phyloP scores from a whole-genome alignment of 2,113 vertebrate species.

The Gopherus flavomarginatus region DNA sequence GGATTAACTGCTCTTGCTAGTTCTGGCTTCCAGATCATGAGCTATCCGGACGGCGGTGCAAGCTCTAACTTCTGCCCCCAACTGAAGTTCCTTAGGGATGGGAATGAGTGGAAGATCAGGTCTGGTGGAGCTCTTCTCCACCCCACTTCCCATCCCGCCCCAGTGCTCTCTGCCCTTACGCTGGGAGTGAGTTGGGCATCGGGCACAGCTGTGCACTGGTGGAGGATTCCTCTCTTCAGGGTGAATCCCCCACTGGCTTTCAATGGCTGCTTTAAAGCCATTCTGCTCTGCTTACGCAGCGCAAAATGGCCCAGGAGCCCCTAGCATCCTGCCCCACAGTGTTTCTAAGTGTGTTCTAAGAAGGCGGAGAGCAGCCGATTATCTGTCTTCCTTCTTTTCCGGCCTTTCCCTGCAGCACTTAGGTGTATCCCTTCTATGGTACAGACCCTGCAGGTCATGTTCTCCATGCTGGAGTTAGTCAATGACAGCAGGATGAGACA shows the following conservation, averaged over 20 bases:
- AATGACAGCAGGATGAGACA: constrained; percentile 47
- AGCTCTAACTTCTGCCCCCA: too few relatives aligned
- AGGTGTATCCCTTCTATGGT: constrained; percentile 63
- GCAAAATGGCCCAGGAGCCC: background rate
- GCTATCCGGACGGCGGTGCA: too few relatives aligned
- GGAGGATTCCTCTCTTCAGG: too few relatives aligned
- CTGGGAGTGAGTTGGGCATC: background rate
- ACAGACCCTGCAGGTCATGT: constrained; percentile 60
- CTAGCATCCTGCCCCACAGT: background rate
- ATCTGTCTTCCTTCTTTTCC: background rate
- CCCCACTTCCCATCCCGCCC: background rate
- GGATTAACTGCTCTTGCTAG: too few relatives aligned
- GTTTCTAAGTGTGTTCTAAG: background rate
- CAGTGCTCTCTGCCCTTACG: background rate
- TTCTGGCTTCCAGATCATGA: too few relatives aligned
- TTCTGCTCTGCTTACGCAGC: background rate
- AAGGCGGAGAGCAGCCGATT: background rate
- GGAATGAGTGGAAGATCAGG: too few relatives aligned
- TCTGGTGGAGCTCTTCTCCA: too few relatives aligned
- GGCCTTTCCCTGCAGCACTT: constrained; percentile 7
- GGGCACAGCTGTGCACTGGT: too few relatives aligned
- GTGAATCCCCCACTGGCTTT: background rate
- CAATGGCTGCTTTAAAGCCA: background rate
- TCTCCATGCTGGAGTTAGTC: constrained; percentile 47
- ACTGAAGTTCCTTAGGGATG: too few relatives aligned